phyloP scores from a whole-genome alignment of 1,140 invertebrate species.

The Drosophila nigromelanica region DNA sequence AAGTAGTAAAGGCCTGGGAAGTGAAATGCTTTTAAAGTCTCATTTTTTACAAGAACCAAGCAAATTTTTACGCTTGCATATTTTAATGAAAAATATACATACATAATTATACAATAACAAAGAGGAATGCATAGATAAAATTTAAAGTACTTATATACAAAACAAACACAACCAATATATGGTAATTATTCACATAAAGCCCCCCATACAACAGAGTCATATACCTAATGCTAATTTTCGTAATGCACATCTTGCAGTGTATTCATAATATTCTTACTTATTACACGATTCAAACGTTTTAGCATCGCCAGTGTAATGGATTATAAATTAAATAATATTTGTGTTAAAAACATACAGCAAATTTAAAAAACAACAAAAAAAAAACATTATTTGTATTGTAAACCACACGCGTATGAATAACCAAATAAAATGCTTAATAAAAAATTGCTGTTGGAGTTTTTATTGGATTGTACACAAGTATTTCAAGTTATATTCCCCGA shows the following conservation, averaged over 20 bases:
- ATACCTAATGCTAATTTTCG: constrained; percentile 70
- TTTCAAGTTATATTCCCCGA: too few relatives aligned
- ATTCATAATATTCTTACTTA: constrained; percentile 58
- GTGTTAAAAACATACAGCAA: constrained; percentile 76
- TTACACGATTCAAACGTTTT: constrained; percentile 67
- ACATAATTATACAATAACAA: constrained; percentile 64
- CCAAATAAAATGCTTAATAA: constrained; percentile 83
- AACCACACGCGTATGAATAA: constrained; percentile 82
- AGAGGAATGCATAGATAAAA: constrained; percentile 64
- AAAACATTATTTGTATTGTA: constrained; percentile 81
- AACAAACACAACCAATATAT: constrained; percentile 33
- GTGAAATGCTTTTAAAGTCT: constrained; percentile 82
- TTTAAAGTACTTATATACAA: constrained; percentile 64
- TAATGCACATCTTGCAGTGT: constrained; percentile 67
- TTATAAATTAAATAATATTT: constrained; percentile 73
- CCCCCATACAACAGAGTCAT: constrained; percentile 34
- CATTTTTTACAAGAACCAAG: constrained; percentile 81
- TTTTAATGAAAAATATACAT: constrained; percentile 75
- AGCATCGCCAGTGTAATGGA: constrained; percentile 65
- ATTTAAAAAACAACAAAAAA: constrained; percentile 44
- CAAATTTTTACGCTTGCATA: constrained; percentile 78
- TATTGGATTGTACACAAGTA: neutral
- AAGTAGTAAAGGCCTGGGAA: constrained; percentile 71
- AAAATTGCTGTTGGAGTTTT: constrained; percentile 21
- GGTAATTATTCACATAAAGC: constrained; percentile 36